Evolutionary conservation across 23 tunicate genomes (phyloP), one percentile per base, ranked within the genome.

Genomic region (Styela plicata): DNA sequence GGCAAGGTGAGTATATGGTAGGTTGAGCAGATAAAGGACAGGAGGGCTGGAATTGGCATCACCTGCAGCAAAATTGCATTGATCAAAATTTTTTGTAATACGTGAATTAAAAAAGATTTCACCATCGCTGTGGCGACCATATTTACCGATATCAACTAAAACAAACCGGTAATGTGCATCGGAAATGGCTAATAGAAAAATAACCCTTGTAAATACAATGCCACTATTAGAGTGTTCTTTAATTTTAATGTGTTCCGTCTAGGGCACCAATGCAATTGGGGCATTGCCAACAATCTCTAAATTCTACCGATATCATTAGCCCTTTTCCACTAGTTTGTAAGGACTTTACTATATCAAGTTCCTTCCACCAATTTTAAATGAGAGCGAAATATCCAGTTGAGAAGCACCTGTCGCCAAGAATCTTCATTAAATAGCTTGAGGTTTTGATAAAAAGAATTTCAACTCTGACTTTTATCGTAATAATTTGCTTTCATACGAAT

Each of bases 321-420:
- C 70, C 10, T 24, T 27, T 25, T 24, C 7, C 7, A 7, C 7
- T 5, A 66, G 52, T 10, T 22, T 74, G 84, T 64, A 74, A 74
- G n/a, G 63, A 28, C 52, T n/a, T 63, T 35, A 65, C 74, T 2
- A 52, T 69, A 64, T 63, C 36, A 44, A 80, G 63, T 36, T 31
- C 63, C 26, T 65, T 27, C 84, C 84, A 80, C 84, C 84, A 2
- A 80, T n/a, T 52, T 74, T 74, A 24, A 64, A 80, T 61, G 69
- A 52, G 2, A 64, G 64, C 2, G 74, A 26, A 66, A 80, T 63
- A 27, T 24, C 61, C 61, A 69, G 13, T 13, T 76, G 66, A 30
- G 81, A 35, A 29, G 37, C 36, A 23, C 78, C 78, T 5, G 78
- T 29, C 16, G 78, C 78, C 78, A 73, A 24, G 62, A 10, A 73